Evolutionary conservation across 2,113 vertebrate genomes (phyloP), one percentile per base, ranked within the genome.

Genomic region (Vimba vimba): DNA sequence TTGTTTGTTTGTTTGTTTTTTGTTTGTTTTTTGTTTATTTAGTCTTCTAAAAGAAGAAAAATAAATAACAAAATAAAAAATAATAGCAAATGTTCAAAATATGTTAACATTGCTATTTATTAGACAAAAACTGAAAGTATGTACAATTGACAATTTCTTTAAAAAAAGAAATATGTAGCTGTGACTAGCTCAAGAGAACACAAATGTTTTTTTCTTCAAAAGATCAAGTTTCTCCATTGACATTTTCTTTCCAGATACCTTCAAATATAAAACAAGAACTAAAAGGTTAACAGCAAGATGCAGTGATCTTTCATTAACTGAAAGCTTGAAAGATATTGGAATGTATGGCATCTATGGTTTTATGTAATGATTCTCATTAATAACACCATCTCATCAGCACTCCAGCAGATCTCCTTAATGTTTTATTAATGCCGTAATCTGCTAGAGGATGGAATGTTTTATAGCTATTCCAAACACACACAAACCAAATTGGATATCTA

Each of bases 391-490:
- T 89, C 87, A 81, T 82, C 88, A 89, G 86, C 85, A 50, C 84
- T 85, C 75, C 77, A 91, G 88, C 88, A 89, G 90, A 91, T 92
- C 91, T 45, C 50, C 88, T 79, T 93, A 94, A 94, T 94, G 92
- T 92, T 94, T 94, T 93, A 94, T 93, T 93, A 94, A 94, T 94
- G 89, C 55, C 21, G 88, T 85, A 62, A 87, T 89, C 85, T 90
- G 91, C 91, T 92, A 88, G 73, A 87, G 88, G 92, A 90, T 85
- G 87, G 91, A 92, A 90, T 92, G 89, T 89, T 91, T 90, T 85
- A 91, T 90, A 90, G 91, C 88, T 69, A 52, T 85, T 25, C 89
- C 80, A 85, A 68, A 75, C 82, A 64, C 76, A 27, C 71, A 55
- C 57, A 77, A 80, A 59, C 57, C 9, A 33, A 57, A 33, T 77